These are phyloP conservation scores for Pocillopora grandis DNA, from an alignment of 92 coral and sea anemone species.

Conservation along the genomic window DNA sequence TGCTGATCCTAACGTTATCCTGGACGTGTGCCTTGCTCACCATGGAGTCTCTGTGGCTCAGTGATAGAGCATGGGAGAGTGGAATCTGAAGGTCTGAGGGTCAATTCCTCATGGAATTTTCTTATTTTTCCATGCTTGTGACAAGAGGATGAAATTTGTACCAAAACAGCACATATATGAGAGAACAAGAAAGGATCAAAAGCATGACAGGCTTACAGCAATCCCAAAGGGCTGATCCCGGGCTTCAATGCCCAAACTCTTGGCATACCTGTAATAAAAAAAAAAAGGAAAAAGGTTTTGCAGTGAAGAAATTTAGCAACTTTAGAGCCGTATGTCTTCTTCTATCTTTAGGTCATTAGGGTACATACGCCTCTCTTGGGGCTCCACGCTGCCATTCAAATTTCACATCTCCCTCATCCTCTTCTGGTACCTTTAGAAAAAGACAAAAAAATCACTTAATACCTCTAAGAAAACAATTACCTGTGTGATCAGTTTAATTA, in stretches of 20 bases:
- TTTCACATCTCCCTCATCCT: conserved; percentile 87
- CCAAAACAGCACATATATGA: neutral
- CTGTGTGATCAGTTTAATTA: too few relatives aligned
- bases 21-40: too few relatives aligned
- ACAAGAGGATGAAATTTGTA: too few relatives aligned
- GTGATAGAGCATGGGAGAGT: too few relatives aligned
- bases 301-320: neutral
- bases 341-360: neutral
- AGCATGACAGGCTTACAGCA: conserved; percentile 66
- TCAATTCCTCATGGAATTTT: too few relatives aligned
- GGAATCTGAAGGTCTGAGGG: too few relatives aligned
- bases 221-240: conserved; percentile 98
- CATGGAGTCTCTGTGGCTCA: too few relatives aligned
- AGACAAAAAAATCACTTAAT: too few relatives aligned
- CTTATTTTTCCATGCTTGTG: too few relatives aligned
- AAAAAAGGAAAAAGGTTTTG: neutral
- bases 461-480: too few relatives aligned
- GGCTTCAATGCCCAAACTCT: conserved; percentile 86
- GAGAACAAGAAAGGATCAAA: neutral
- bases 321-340: neutral
- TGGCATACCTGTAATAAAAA: conserved; percentile 68
- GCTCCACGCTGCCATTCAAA: conserved; percentile 99
- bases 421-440: conserved; percentile 6
- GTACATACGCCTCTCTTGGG: conserved; percentile 88
- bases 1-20: too few relatives aligned